A percentile compares a stretch with the other conserved stretches of the same genome.
phyloP scores from a whole-genome alignment of 2,888 invertebrate genomes.

The Lithophane ornitopus region DNA sequence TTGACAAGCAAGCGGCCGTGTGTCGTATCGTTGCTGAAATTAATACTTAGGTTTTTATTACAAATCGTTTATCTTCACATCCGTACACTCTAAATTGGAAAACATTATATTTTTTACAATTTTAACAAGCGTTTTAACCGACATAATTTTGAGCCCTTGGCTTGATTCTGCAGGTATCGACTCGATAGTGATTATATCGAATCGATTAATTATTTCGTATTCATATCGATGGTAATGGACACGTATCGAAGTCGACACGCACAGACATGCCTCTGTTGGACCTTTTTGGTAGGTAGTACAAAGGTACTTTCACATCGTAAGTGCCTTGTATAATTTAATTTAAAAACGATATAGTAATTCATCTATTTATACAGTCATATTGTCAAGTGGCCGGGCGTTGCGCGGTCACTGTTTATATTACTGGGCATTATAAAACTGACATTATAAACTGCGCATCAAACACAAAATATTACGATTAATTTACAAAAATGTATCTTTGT shows the following conservation, averaged over 20 bases:
- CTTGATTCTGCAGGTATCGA: conserved; percentile 55
- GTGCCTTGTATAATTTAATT: conserved; percentile 84
- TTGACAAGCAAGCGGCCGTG: conserved; percentile 58
- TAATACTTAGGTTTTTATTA: conserved; percentile 70
- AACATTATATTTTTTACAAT: conserved; percentile 84
- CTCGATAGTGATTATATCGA: conserved; percentile 33
- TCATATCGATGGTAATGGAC: conserved; percentile 36
- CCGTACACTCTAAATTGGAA: conserved; percentile 83
- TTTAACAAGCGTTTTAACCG: conserved; percentile 85
- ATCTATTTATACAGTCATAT: conserved; percentile 86
- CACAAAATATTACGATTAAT: conserved; percentile 65
- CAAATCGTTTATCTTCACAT: conserved; percentile 70
- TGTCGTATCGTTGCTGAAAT: conserved; percentile 71
- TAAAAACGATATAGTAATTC: conserved; percentile 84
- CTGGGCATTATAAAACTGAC: conserved; percentile 70
- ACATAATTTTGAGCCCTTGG: conserved; percentile 73
- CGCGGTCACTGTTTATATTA: conserved; percentile 68
- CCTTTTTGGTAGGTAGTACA: conserved; percentile 76
- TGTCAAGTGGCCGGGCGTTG: conserved; percentile 70
- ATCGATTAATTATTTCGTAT: conserved; percentile 38
- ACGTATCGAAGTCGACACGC: conserved; percentile 47
- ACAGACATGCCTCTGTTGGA: conserved; percentile 69
- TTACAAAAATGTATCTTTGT: conserved; percentile 44
- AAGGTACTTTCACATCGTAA: conserved; percentile 81
- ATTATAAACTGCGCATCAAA: conserved; percentile 70